A percentile compares a stretch with the other conserved stretches of the same genome.
Evolutionary conservation across 2,113 vertebrate genomes (phyloP).

Genomic region (Pterocles burchelli): DNA sequence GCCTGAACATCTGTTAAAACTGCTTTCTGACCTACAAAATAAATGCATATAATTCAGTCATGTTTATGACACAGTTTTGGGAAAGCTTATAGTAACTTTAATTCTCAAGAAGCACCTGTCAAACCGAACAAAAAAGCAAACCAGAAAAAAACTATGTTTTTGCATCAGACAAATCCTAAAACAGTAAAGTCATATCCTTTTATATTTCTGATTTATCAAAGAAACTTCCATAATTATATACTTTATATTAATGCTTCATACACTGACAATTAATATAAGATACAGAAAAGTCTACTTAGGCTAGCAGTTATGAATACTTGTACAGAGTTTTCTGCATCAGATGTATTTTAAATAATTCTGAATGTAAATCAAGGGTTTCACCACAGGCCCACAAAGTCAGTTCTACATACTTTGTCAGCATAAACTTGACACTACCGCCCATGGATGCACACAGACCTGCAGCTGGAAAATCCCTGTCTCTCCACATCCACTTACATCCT

Average conservation of each 20-base stretch:
- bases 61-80: background rate
- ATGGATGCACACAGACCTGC: background rate
- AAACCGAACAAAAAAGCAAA: background rate
- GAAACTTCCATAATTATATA: background rate
- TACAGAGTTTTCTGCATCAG: background rate
- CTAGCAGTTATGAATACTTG: background rate
- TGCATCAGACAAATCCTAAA: background rate
- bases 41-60: background rate
- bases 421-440: background rate
- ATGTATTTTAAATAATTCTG: background rate
- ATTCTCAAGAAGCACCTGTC: background rate
- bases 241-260: no score
- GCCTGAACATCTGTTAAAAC: conserved; percentile 96
- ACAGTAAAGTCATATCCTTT: background rate
- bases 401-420: background rate
- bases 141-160: background rate
- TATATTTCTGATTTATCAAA: background rate
- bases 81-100: background rate
- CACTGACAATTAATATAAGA: background rate
- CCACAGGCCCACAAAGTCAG: background rate
- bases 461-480: background rate
- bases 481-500: background rate
- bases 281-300: background rate
- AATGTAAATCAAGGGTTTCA: background rate
- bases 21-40: conserved; percentile 88